Conservation (phyloP, 2,797 vertebrate species). For the Masticophis lateralis region DNA sequence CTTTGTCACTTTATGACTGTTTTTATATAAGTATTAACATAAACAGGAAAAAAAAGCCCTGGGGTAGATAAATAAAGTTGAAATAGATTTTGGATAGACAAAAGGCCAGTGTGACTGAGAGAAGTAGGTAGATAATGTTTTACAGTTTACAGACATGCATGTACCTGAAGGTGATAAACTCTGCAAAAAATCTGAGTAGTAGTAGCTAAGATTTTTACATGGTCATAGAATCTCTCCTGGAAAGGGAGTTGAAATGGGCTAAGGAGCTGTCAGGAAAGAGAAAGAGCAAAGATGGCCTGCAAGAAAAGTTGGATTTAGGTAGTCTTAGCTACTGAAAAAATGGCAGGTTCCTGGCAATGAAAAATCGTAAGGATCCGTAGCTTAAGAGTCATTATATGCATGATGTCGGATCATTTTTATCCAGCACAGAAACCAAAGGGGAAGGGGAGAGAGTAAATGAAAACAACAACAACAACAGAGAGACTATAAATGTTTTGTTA, state of each 20-base stretch:
- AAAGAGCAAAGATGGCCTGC: not conserved
- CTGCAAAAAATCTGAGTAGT: not conserved
- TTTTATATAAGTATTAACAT: not conserved
- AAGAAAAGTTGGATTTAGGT: not conserved
- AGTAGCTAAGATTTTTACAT: not conserved
- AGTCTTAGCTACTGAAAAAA: not conserved
- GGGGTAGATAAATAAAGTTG: not conserved
- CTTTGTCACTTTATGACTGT: not conserved
- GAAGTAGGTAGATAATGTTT: not conserved
- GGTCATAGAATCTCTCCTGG: not conserved
- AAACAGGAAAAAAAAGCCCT: not conserved
- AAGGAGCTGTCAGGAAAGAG: not conserved
- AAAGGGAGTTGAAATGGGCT: not conserved
- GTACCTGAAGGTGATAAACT: not conserved
- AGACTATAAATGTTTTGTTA: not conserved
- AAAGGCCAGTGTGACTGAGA: not conserved
- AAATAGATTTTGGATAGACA: not conserved
- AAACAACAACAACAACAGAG: not conserved
- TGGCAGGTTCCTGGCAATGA: not conserved
- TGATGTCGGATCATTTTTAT: not conserved
- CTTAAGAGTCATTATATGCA: not conserved
- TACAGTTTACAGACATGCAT: not conserved
- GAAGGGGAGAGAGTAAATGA: not conserved
- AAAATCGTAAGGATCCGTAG: not conserved
- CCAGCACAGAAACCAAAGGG: not conserved